Conservation (phyloP, 2,888 invertebrate species). For the Drosophila meridionalis region DNA sequence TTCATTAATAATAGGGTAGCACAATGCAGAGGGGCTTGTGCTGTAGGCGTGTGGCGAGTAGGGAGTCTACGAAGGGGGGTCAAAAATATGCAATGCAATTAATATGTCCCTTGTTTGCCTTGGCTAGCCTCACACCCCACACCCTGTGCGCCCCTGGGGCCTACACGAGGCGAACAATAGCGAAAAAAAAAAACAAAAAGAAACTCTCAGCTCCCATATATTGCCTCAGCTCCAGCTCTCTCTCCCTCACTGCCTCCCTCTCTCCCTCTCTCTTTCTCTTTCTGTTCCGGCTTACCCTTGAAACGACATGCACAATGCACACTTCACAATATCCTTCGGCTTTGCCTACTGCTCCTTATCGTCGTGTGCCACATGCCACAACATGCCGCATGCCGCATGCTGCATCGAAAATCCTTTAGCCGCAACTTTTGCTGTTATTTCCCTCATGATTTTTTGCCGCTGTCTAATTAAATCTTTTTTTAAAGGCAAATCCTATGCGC, state of each 20-base stretch:
- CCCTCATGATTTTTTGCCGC: conserved; percentile 59
- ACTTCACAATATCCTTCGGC: conserved; percentile 59
- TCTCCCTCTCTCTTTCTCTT: neutral
- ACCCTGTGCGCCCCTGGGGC: conserved; percentile 1
- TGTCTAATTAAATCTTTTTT: conserved; percentile 78
- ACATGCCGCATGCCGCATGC: conserved; percentile 41
- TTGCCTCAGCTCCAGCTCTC: neutral
- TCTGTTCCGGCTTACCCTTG: conserved; percentile 65
- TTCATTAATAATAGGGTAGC: conserved; percentile 74
- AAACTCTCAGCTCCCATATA: conserved; percentile 37
- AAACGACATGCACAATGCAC: conserved; percentile 67
- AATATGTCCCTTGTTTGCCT: conserved; percentile 64
- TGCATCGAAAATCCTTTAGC: conserved; percentile 34
- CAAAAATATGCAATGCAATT: conserved; percentile 80
- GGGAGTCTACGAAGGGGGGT: conserved; percentile 4
- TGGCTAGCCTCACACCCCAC: neutral
- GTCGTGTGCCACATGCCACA: conserved; percentile 52
- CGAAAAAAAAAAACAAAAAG: conserved; percentile 12
- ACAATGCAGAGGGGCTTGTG: conserved; percentile 28
- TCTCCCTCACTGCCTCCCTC: neutral
- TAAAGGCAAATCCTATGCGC: conserved; percentile 64
- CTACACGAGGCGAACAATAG: conserved; percentile 57
- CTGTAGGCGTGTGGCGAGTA: neutral
- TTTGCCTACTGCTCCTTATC: conserved; percentile 41
- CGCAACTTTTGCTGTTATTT: conserved; percentile 53